Evolutionary conservation across 2,888 invertebrate species (phyloP).

Genomic region (Troides aeacus): DNA sequence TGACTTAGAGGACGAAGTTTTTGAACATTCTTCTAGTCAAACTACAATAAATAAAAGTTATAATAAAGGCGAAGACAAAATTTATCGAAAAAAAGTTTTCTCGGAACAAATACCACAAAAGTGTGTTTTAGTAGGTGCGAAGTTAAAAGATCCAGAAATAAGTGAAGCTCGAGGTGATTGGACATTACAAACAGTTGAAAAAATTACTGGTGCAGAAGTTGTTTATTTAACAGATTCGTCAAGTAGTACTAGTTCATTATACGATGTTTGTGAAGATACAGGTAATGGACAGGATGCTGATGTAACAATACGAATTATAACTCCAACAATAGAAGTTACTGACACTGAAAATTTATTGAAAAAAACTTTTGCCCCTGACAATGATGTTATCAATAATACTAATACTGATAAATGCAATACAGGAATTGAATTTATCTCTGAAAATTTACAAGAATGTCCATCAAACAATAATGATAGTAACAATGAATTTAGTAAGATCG

Average conservation of each 20-base stretch:
- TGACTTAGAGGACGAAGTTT: constrained; percentile 75
- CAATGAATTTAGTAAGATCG: constrained; percentile 26
- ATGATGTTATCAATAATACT: constrained; percentile 26
- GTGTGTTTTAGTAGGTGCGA: constrained; percentile 82
- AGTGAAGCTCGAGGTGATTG: constrained; percentile 81
- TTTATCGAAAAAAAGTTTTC: constrained; percentile 44
- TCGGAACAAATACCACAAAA: constrained; percentile 64
- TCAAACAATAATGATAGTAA: background rate
- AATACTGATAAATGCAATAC: constrained; percentile 2
- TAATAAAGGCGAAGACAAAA: constrained; percentile 4
- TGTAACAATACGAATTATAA: constrained; percentile 70
- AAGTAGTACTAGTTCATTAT: constrained; percentile 81
- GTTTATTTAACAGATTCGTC: constrained; percentile 85
- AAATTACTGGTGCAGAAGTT: constrained; percentile 82
- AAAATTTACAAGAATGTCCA: background rate
- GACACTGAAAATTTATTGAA: constrained; percentile 68
- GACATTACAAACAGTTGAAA: constrained; percentile 72
- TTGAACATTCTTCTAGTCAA: constrained; percentile 50
- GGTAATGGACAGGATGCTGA: constrained; percentile 71
- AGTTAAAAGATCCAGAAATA: constrained; percentile 78
- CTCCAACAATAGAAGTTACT: constrained; percentile 75
- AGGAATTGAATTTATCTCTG: background rate
- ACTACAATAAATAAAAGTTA: constrained; percentile 11
- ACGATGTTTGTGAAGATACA: constrained; percentile 74
- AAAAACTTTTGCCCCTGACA: constrained; percentile 50